phyloP scores from a whole-genome alignment of 2,888 invertebrate species.

The Sepiola atlantica region DNA sequence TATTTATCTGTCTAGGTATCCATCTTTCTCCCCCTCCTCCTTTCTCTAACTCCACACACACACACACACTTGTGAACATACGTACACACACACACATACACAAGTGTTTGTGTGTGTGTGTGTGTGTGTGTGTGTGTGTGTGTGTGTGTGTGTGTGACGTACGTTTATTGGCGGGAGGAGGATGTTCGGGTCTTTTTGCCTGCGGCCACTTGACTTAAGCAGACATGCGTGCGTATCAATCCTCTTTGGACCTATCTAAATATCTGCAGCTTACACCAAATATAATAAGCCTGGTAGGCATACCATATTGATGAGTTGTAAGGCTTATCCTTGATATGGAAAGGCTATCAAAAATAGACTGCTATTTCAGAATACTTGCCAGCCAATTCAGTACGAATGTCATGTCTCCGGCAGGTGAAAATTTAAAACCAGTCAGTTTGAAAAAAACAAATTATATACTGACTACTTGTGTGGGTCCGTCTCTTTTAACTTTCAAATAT shows the following conservation, averaged over 20 bases:
- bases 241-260: conserved; percentile 32
- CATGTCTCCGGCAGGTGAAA: neutral
- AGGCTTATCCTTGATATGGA: conserved; percentile 32
- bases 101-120: no score
- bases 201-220: conserved; percentile 10
- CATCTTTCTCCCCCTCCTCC: neutral
- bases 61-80: no score
- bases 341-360: conserved; percentile 15
- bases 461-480: no score
- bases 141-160: neutral
- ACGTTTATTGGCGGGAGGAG: neutral
- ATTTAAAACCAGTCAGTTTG: neutral
- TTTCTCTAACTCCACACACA: neutral
- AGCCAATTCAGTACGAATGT: neutral
- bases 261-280: conserved; percentile 22
- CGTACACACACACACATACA: no score
- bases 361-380: conserved; percentile 32
- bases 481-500: no score
- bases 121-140: no score
- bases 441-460: no score
- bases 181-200: neutral
- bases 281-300: conserved; percentile 2
- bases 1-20: neutral
- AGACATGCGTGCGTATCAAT: neutral
- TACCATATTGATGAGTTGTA: neutral